These are phyloP conservation scores for Mystacornis crossleyi DNA, from an alignment of 2,113 vertebrate species.

Conservation along the genomic window DNA sequence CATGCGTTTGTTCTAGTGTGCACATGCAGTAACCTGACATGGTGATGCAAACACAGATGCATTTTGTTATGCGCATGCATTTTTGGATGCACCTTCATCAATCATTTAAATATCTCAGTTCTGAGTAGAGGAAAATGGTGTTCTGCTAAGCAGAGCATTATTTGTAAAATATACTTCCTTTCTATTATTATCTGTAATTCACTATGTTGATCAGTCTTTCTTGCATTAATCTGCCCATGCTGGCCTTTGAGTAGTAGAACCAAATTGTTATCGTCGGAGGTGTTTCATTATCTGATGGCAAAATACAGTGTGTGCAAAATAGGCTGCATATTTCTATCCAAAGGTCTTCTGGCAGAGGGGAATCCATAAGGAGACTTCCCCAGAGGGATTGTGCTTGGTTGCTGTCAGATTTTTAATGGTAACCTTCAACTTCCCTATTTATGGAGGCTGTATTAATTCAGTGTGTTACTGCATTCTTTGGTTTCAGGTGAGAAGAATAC, in stretches of 20 bases:
- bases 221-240: conserved; percentile 45
- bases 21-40: conserved; percentile 50
- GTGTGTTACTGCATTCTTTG: conserved; percentile 4
- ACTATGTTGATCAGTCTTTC: conserved; percentile 9
- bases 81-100: conserved; percentile 59
- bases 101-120: conserved; percentile 38
- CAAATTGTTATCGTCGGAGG: conserved; percentile 36
- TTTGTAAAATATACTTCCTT: conserved; percentile 9
- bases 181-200: neutral
- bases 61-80: conserved; percentile 60
- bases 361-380: conserved; percentile 19
- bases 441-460: neutral
- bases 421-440: neutral
- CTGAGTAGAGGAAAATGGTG: neutral
- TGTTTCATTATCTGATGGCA: conserved; percentile 28
- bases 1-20: conserved; percentile 56
- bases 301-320: neutral
- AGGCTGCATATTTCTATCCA: conserved; percentile 45
- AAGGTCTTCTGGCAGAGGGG: conserved; percentile 57
- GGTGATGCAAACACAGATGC: conserved; percentile 57
- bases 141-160: conserved; percentile 31
- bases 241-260: conserved; percentile 42
- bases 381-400: conserved; percentile 3
- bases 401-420: neutral
- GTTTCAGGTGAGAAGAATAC: conserved; percentile 83